Conservation (phyloP, 37 sponge, comb jelly and placozoan genomes). For the Geodia barretti region DNA sequence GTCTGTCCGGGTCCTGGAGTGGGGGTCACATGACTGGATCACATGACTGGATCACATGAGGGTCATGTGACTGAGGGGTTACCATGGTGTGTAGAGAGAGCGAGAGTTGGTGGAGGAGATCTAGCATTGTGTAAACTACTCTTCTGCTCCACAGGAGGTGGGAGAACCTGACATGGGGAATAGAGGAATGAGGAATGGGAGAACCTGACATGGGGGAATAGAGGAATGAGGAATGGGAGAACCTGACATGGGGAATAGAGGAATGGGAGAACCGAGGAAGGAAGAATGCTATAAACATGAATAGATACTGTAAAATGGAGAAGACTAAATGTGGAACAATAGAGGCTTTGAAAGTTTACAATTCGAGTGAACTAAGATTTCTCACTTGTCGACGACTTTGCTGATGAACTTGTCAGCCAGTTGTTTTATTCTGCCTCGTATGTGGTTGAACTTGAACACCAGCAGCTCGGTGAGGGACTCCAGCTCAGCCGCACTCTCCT, state of each 20-base stretch:
- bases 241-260: slow-evolving; percentile 22
- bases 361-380: too few relatives aligned
- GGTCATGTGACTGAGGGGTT: not conserved
- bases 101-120: slow-evolving; percentile 69
- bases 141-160: slow-evolving; percentile 72
- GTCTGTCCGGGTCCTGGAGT: slow-evolving; percentile 29
- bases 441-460: slow-evolving; percentile 75
- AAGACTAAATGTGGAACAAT: too few relatives aligned
- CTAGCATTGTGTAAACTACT: slow-evolving; percentile 67
- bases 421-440: slow-evolving; percentile 62
- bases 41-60: not conserved
- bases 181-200: slow-evolving; percentile 32
- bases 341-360: too few relatives aligned
- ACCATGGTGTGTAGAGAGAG: slow-evolving; percentile 29
- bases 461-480: slow-evolving; percentile 65
- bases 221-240: slow-evolving; percentile 44
- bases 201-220: slow-evolving; percentile 37
- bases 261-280: slow-evolving; percentile 44
- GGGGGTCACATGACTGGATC: not conserved
- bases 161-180: slow-evolving; percentile 47
- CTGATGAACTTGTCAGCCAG: slow-evolving; percentile 69
- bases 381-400: slow-evolving; percentile 67
- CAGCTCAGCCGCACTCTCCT: slow-evolving; percentile 47
- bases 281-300: too few relatives aligned
- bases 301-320: too few relatives aligned